Evolutionary conservation across 1,140 invertebrate genomes (phyloP).

Genomic region (Cydia strobilella): DNA sequence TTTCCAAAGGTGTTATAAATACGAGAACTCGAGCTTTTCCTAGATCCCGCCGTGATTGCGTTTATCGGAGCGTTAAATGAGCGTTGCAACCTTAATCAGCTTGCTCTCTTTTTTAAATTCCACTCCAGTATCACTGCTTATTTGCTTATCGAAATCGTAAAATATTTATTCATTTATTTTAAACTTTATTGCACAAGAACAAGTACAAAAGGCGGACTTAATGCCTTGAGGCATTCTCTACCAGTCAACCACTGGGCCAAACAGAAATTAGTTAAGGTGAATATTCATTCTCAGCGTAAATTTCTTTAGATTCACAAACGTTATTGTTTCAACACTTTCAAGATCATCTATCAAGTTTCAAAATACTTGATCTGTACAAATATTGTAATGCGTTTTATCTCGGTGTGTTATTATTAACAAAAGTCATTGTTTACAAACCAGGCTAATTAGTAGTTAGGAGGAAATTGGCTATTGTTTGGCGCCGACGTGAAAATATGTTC

Average conservation of each 20-base stretch:
- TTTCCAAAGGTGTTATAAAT: constrained; percentile 13
- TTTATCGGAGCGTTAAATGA: constrained; percentile 75
- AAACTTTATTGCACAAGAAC: no score
- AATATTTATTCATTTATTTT: no score
- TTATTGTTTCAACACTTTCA: constrained; percentile 11
- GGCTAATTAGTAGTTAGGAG: constrained; percentile 55
- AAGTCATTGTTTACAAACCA: constrained; percentile 60
- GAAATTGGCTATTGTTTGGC: constrained; percentile 63
- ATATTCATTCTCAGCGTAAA: background rate
- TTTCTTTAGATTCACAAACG: background rate
- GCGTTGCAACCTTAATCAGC: constrained; percentile 71
- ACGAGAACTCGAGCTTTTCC: constrained; percentile 40
- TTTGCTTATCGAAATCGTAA: no score
- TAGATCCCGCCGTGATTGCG: constrained; percentile 63
- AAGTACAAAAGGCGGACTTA: no score
- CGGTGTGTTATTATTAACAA: constrained; percentile 39
- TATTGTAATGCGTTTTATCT: constrained; percentile 31
- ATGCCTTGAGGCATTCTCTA: no score
- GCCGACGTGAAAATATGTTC: constrained; percentile 50
- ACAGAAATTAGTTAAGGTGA: no score
- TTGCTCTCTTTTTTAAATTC: constrained; percentile 48
- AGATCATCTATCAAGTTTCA: constrained; percentile 32
- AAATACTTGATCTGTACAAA: constrained; percentile 31
- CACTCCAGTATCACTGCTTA: constrained; percentile 25
- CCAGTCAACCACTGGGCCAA: no score